Evolutionary conservation across 2,888 invertebrate species (phyloP), one percentile per base, ranked within the genome.

Genomic region (Clanis bilineata): DNA sequence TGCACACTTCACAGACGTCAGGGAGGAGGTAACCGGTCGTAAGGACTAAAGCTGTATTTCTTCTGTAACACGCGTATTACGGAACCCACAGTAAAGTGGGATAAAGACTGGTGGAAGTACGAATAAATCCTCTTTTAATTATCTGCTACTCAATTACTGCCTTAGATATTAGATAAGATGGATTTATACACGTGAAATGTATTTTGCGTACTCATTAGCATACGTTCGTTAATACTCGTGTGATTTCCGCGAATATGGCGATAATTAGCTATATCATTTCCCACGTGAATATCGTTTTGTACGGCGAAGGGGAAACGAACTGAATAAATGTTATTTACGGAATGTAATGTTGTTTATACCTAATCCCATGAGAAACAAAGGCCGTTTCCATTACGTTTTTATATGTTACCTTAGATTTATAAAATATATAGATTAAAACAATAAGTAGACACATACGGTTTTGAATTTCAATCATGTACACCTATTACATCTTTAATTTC

Each of bases 201-300:
- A 32, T 32, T 51, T 18, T 3, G 28, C 32, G 10, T 51, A 32
- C n/a, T n/a, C n/a, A n/a, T 51, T 51, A 51, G 51, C 28, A 18
- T 28, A 18, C 15, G 18, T 51, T 10, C 0, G 51, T 32, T 51
- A 51, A 51, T 51, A 32, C 18, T 10, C 51, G 51, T 39, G 58
- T 58, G 45, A 51, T 47, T 25, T 36, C 12, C n/a, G 32, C 36
- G 39, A 25, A 57, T 47, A 39, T 10, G 38, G 32, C 47, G 58
- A 18, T 47, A 47, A 51, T 44, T 36, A n/a, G n/a, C n/a, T 57
- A 43, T 15, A 39, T 9, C 25, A 10, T 22, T 36, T 39, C 58
- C 25, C 45, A 39, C 47, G 23, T 44, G 47, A 28, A 28, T 18
- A n/a, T 6, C 25, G n/a, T 28, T 10, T 15, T 51, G 10, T 32